Percentiles rank a stretch among this genome's conserved stretches.
Conservation (phyloP, 2,113 vertebrate genomes). For the Sceloporus tristichus region DNA sequence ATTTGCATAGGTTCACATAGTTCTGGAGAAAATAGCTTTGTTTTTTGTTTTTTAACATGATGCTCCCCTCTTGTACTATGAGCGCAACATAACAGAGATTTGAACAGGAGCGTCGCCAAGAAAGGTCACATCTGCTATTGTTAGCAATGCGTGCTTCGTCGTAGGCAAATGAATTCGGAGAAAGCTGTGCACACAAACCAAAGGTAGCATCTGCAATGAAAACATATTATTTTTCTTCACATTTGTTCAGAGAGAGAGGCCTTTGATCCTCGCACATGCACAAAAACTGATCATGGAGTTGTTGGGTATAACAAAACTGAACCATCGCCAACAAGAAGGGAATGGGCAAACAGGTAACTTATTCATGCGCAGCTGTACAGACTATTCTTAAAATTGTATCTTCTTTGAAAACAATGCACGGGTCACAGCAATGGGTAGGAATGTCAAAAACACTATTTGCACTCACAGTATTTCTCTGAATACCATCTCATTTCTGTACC, state of each 20-base stretch:
- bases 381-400: not conserved
- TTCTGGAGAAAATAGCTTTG: not conserved
- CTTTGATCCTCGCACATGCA: not conserved
- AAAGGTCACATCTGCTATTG: conserved; percentile 19
- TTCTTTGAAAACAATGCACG: not conserved
- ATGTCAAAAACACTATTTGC: no score
- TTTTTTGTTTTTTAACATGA: not conserved
- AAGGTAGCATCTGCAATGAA: not conserved
- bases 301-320: not conserved
- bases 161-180: not conserved
- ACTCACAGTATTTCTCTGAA: no score
- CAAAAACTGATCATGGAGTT: not conserved
- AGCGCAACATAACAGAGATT: conserved; percentile 1
- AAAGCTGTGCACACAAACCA: not conserved
- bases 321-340: no score
- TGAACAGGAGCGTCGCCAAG: not conserved
- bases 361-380: not conserved
- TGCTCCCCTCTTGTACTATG: not conserved
- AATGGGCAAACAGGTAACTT: no score
- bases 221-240: conserved; percentile 4
- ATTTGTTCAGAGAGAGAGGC: not conserved
- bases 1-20: not conserved
- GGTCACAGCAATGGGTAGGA: not conserved
- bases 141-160: not conserved
- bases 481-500: no score